Conservation (phyloP, 2,113 vertebrate species). For the Orycteropus afer region DNA sequence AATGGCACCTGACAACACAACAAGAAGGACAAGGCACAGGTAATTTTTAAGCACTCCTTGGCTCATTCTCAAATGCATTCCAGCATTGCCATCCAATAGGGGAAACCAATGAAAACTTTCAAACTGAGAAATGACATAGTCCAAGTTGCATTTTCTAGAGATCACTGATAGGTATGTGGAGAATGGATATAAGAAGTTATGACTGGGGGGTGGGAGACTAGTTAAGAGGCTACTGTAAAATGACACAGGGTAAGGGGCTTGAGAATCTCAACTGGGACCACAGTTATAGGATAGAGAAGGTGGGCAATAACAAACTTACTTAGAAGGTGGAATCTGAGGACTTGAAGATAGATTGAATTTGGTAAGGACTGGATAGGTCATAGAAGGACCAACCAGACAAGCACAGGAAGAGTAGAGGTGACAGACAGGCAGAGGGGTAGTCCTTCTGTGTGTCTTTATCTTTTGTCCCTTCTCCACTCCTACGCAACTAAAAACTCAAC, state of each 20-base stretch:
- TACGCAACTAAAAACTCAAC: too few relatives aligned
- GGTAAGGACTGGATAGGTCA: background rate
- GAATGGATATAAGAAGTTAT: background rate
- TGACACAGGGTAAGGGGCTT: background rate
- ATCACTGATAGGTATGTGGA: background rate
- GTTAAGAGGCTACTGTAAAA: background rate
- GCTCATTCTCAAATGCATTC: background rate
- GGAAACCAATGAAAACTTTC: background rate
- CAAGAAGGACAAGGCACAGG: background rate
- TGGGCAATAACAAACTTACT: background rate
- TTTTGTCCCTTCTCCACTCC: rapidly evolving
- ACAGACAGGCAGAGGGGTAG: too few relatives aligned
- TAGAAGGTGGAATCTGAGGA: background rate
- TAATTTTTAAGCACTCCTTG: background rate
- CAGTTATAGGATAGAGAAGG: background rate
- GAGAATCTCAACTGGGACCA: background rate
- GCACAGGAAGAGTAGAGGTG: background rate
- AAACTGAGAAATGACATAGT: background rate
- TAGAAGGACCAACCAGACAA: background rate
- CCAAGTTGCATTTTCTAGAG: background rate
- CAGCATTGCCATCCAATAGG: background rate
- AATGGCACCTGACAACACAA: too few relatives aligned
- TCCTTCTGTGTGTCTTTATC: background rate
- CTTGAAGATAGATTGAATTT: background rate
- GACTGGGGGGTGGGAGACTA: background rate